phyloP scores from a whole-genome alignment of 2,888 invertebrate genomes.

The Allolobophora icterica region DNA sequence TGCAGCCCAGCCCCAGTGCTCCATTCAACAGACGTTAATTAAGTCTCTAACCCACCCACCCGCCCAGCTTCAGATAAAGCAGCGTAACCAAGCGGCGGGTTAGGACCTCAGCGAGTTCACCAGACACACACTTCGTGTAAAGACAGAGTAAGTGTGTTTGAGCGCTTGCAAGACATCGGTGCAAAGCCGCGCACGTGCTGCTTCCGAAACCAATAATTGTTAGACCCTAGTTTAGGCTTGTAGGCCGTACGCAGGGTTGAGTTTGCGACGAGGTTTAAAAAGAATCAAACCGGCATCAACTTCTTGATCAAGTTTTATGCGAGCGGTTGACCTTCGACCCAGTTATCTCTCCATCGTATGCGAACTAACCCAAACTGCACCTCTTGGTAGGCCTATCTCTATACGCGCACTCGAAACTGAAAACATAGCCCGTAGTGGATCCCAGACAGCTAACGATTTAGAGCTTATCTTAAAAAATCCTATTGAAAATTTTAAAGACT shows the following conservation, averaged over 20 bases:
- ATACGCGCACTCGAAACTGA: too few relatives aligned
- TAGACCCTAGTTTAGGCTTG: neutral
- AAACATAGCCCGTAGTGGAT: neutral
- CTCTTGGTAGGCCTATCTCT: too few relatives aligned
- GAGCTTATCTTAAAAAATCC: too few relatives aligned
- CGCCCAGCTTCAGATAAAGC: neutral
- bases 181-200: neutral
- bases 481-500: too few relatives aligned
- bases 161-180: neutral
- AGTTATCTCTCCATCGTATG: neutral
- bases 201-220: neutral
- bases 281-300: neutral
- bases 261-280: neutral
- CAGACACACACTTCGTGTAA: neutral
- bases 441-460: neutral
- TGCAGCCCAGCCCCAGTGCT: neutral
- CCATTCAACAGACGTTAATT: neutral
- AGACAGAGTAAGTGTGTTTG: neutral
- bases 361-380: too few relatives aligned
- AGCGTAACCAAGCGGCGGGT: neutral
- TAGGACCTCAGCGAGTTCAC: neutral
- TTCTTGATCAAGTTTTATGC: conserved; percentile 1
- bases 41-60: neutral
- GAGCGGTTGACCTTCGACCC: neutral
- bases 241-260: neutral